Base-by-base conservation (phyloP, 1,140 invertebrate species). In the Archivesica marissinica region DNA sequence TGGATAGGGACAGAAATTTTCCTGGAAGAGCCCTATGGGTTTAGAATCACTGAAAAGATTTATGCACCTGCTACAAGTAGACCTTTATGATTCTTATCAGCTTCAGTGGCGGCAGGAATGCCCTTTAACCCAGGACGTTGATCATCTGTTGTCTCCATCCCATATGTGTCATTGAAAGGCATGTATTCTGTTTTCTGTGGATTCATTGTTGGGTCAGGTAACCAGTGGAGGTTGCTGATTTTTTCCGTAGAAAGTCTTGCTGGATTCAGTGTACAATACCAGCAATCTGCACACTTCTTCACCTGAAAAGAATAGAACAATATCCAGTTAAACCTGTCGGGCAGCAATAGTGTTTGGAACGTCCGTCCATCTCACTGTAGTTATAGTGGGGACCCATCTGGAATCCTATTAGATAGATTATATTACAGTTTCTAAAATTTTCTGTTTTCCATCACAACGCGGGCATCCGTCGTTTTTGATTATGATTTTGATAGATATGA, bases 221-320 rank as follows among this genome's bases (percentile, higher is more conserved):
- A 33, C 23, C 44, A 68, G 23, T 72, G 47, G 6, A 86, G 38
- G 6, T 25, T 20, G 4, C 6, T 38, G 64, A 74, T 72, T 35
- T 39, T 28, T 2, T 56, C 66, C n/a, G 17, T 0, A 64, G 59
- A 30, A 59, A 77, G 74, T 59, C 84, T 52, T 9, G 47, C 50
- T 59, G 47, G 64, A 54, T 50, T 52, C 9, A 80, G 20, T 11
- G 28, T 54, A 52, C 78, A 80, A 44, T 68, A 80, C 11, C 25
- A 2, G 23, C 72, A 76, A 25, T 1, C 13, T 17, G 3, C 20
- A 38, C 61, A 66, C n/a, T 66, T 66, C 38, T 39, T 35, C 6
- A 66, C 39, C 61, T 66, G 61, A 23, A 66, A 35, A 38, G 13
- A n/a, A n/a, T n/a, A n/a, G n/a, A n/a, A n/a, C n/a, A n/a, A n/a